phyloP scores from a whole-genome alignment of 2,888 invertebrate species.

The Chrysolina haemoptera region DNA sequence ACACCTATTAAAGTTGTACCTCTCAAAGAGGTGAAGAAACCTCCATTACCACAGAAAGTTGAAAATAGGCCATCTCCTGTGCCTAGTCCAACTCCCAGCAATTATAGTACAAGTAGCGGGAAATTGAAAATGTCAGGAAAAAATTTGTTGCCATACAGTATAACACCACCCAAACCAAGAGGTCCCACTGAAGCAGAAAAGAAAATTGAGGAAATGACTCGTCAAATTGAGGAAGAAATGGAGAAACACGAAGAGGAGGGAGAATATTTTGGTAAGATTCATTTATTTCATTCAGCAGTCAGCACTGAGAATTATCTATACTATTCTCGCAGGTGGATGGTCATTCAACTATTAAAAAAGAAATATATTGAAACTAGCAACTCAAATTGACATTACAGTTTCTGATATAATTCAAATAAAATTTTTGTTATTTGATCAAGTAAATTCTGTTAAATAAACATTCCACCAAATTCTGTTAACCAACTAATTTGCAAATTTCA shows the following conservation, averaged over 20 bases:
- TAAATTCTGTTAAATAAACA: no score
- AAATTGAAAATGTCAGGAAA: constrained; percentile 73
- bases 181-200: constrained; percentile 94
- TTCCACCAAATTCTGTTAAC: no score
- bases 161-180: constrained; percentile 88
- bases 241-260: constrained; percentile 95
- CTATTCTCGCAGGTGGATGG: no score
- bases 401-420: no score
- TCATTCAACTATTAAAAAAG: no score
- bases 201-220: constrained; percentile 93
- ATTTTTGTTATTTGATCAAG: no score
- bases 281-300: constrained; percentile 2
- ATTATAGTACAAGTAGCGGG: constrained; percentile 74
- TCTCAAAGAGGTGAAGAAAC: constrained; percentile 66
- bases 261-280: constrained; percentile 91
- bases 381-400: no score
- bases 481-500: constrained; percentile 64
- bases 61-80: constrained; percentile 66
- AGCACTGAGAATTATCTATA: no score
- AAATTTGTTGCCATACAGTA: constrained; percentile 87
- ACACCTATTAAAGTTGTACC: constrained; percentile 68
- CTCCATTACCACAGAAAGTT: constrained; percentile 50
- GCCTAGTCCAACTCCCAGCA: constrained; percentile 78
- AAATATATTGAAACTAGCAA: no score
- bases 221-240: constrained; percentile 95